Evolutionary conservation across 2,888 invertebrate genomes (phyloP), one percentile per base, ranked within the genome.

Genomic region (Hartigia nigra): DNA sequence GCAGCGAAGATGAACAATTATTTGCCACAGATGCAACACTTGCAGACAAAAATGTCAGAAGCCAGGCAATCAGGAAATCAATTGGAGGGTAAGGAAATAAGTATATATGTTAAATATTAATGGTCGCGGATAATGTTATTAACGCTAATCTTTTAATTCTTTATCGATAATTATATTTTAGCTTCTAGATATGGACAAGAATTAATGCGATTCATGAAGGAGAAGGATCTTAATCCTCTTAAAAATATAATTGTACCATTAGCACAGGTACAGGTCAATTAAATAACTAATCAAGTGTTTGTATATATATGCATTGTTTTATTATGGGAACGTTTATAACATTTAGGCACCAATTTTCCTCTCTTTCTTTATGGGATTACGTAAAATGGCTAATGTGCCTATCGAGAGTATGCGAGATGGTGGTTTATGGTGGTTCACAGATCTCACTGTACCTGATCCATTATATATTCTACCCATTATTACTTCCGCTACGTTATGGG

Each of bases 361-460:
- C 82, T 98, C 98, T 0, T 96, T 98, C 90, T 99, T 98, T 90
- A 94, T 97, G 92, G 97, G 96, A 0, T 92, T 99, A 75, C 94
- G 97, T 85, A 93, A 94, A 82, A 98, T 99, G 98, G 95, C 98
- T 1, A 96, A 95, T 88, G 94, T 96, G 39, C 99, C 98, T 2
- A 96, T 99, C 69, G 97, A 97, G 72, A 98, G 98, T 89, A 94
- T 99, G 94, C 94, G 94, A 82, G 93, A 94, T 1, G 99, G 99
- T 39, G 99, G 99, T 0, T 84, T 97, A 1, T 95, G 94, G 86
- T 99, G 99, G 99, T 98, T 99, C 90, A 93, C 94, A 4, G 98
- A 99, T 93, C 93, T 99, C 74, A 98, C 98, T 0, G 91, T 97
- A 12, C 94, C 96, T 3, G 99, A 99, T 93, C 98, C 98, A 74